These are phyloP conservation scores for Melanotaenia maccullochi DNA, from an alignment of 2,797 vertebrate species.

Conservation along the genomic window DNA sequence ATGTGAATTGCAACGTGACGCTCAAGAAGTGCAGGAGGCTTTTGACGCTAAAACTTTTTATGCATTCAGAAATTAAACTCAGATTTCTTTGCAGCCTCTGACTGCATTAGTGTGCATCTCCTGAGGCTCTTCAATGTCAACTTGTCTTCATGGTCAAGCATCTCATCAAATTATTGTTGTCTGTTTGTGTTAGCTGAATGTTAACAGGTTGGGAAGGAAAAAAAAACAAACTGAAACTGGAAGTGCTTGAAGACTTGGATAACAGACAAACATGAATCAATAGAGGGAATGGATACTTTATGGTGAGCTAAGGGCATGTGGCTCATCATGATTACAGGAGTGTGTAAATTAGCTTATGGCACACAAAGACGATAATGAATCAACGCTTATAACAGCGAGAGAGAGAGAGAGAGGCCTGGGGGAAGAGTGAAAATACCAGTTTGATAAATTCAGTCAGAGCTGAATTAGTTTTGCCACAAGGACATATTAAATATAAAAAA, in stretches of 20 bases:
- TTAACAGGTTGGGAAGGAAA: slow-evolving; percentile 9
- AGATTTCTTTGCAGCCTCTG: slow-evolving; percentile 14
- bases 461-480: slow-evolving; percentile 7
- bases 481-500: slow-evolving; percentile 16
- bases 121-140: slow-evolving; percentile 53
- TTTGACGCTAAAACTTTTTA: slow-evolving; percentile 46
- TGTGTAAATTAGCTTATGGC: slow-evolving; percentile 66
- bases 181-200: slow-evolving; percentile 16
- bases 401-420: slow-evolving; percentile 20
- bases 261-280: slow-evolving; percentile 56
- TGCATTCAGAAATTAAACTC: slow-evolving; percentile 56
- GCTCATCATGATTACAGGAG: slow-evolving; percentile 63
- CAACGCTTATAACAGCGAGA: slow-evolving; percentile 28
- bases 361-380: slow-evolving; percentile 56
- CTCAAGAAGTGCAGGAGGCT: slow-evolving; percentile 3
- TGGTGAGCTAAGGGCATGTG: slow-evolving; percentile 43
- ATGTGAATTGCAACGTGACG: slow-evolving; percentile 36
- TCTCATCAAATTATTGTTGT: slow-evolving; percentile 53
- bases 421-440: slow-evolving; percentile 38
- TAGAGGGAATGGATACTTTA: slow-evolving; percentile 59
- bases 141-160: slow-evolving; percentile 51
- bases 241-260: slow-evolving; percentile 35
- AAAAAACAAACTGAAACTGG: slow-evolving; percentile 24
- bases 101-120: not conserved
- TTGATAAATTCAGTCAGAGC: slow-evolving; percentile 47